phyloP scores from a whole-genome alignment of 2,888 invertebrate species.

The Spilarctia lutea region DNA sequence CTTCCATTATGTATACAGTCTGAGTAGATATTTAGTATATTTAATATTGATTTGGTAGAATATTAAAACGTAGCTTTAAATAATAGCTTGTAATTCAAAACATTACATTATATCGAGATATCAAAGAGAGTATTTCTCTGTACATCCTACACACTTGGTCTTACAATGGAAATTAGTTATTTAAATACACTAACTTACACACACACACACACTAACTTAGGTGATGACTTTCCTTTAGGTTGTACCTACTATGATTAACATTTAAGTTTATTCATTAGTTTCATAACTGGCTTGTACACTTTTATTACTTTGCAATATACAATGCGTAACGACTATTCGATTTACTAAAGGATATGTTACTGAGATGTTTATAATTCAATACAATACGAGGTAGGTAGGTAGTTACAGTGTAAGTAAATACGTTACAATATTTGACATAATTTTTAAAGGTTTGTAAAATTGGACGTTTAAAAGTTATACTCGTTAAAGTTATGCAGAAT shows the following conservation, averaged over 20 bases:
- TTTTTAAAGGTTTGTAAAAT: no score
- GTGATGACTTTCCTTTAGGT: no score
- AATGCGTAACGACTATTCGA: neutral
- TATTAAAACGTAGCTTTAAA: neutral
- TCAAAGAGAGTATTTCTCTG: constrained; percentile 9
- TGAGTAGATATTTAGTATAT: neutral
- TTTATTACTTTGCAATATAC: constrained; percentile 1
- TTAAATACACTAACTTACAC: constrained; percentile 25
- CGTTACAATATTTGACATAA: no score
- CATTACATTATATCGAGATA: constrained; percentile 7
- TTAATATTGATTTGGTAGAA: neutral
- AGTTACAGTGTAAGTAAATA: no score
- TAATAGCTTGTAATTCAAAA: neutral
- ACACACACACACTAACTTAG: constrained; percentile 16
- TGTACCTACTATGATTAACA: constrained; percentile 47
- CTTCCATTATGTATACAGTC: no score
- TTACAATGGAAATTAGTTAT: constrained; percentile 31
- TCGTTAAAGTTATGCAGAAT: no score
- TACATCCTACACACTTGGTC: constrained; percentile 38
- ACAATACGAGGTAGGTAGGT: no score
- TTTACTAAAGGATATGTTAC: no score
- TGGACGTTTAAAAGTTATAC: no score
- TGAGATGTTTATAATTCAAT: no score
- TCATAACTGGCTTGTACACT: constrained; percentile 37
- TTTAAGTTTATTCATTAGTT: constrained; percentile 53